Percentiles rank a stretch among this genome's conserved stretches.
phyloP scores from a whole-genome alignment of 2,888 invertebrate species.

The Pomacea canaliculata region DNA sequence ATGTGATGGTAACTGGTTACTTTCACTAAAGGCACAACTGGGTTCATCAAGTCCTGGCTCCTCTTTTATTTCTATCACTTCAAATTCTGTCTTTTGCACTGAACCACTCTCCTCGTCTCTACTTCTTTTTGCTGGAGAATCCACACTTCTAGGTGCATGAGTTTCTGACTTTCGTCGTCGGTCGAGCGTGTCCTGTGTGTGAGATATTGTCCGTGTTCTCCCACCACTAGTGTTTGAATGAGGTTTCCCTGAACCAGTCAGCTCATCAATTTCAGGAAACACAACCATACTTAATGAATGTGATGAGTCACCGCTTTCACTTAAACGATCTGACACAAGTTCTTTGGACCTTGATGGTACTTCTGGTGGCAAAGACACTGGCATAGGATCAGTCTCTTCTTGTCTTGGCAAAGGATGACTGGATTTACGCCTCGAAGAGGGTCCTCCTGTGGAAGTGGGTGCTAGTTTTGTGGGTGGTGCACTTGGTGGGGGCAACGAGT shows the following conservation, averaged over 20 bases:
- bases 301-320: constrained; percentile 18
- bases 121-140: constrained; percentile 13
- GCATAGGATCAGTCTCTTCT: constrained; percentile 7
- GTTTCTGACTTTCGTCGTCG: constrained; percentile 14
- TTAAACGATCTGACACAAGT: constrained; percentile 9
- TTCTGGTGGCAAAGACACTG: constrained; percentile 13
- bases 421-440: constrained; percentile 22
- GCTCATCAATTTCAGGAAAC: neutral
- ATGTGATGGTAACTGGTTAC: neutral
- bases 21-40: constrained; percentile 12
- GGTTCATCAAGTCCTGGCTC: constrained; percentile 21
- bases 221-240: neutral
- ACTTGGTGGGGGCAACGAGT: constrained; percentile 35
- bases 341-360: constrained; percentile 12
- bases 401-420: constrained; percentile 16
- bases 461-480: constrained; percentile 22
- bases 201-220: neutral
- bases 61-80: constrained; percentile 26
- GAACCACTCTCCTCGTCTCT: constrained; percentile 7
- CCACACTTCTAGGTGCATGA: constrained; percentile 7
- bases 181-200: constrained; percentile 9
- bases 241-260: neutral
- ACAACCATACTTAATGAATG: neutral
- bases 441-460: constrained; percentile 12
- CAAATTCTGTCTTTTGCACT: constrained; percentile 15